Evolutionary conservation across 2,113 vertebrate genomes (phyloP), one percentile per base, ranked within the genome.

Genomic region (Synchiropus splendidus): DNA sequence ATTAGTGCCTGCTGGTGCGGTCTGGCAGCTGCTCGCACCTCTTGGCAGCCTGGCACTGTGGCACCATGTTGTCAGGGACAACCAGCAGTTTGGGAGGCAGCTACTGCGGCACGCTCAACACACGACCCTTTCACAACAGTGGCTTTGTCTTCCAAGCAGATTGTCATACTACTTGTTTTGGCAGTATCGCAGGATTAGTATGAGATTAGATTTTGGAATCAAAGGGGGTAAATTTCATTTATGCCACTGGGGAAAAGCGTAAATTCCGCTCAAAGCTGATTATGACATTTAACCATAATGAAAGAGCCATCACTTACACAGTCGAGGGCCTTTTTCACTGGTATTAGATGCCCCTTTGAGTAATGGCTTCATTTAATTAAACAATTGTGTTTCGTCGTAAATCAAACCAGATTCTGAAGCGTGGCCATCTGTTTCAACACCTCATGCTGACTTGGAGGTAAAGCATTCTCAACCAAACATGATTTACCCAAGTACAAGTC

Each of bases 1-100:
- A 78, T 82, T 76, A 79, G 61, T 68, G 77, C 69, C 77, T 58
- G 68, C 72, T 81, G 78, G 63, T 73, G 63, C 50, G 49, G 73
- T 66, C 73, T 67, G 74, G 69, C 79, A 82, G 78, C 76, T 83
- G 78, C 50, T 61, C 52, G 51, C 49, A 80, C 80, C 57, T 39
- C 12, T 50, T 64, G 57, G 74, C 66, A 75, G 70, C 58, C 75
- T 61, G 59, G 74, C 65, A 62, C 65, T 33, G 54, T 11, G 40
- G 60, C 41, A 38, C 40, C 32, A 63, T 49, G 73, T 79, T 78
- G 70, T 69, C 76, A 63, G 63, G 73, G 75, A 70, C 75, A 61
- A 72, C 75, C 67, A 52, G 57, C 62, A 70, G 49, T 53, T 18
- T 45, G 15, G 13, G 12, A 12, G 18, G 21, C 11, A 15, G 66